Evolutionary conservation across 2,888 invertebrate genomes (phyloP), one percentile per base, ranked within the genome.

Genomic region (Temnothorax rugatulus): DNA sequence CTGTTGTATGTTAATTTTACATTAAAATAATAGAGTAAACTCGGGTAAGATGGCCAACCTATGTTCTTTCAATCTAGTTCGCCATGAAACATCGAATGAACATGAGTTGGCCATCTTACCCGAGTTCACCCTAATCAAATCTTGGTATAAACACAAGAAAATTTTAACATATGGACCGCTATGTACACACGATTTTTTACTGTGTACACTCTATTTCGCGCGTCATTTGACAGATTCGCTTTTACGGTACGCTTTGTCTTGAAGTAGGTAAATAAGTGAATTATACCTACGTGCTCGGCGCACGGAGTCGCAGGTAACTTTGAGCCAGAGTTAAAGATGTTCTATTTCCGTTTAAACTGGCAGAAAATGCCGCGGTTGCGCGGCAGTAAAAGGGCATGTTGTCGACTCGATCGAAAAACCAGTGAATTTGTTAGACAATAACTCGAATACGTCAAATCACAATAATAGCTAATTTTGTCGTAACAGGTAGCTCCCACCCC

Each of bases 181-280:
- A 25, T 25, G 25, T 25, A 25, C 25, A 25, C 2, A 25, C 29
- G 29, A 29, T 29, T 29, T 29, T 29, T 29, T 29, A 29, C 29
- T 29, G 29, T 29, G 29, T 4, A 47, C 74, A 84, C 81, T 83
- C 64, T 66, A 75, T 81, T 79, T 79, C 71, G 71, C 41, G 75
- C 68, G 47, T 57, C 82, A 83, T 86, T 90, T 86, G 79, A 54
- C 74, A 75, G 38, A 59, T 34, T 77, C 34, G 86, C 86, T 86
- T 86, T 90, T 74, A 86, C 75, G 29, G 52, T 73, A 44, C 47
- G 52, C 44, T 71, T 50, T 63, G 52, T 63, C 79, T 87, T 82
- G 71, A 61, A 75, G 74, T 77, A 84, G 73, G 89, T 88, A 88
- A 89, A 89, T 85, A 89, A 89, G 89, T 86, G 87, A 84, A 81